A percentile compares a stretch with the other conserved stretches of the same genome.
Conservation (phyloP, 2,888 invertebrate species). For the Plebejus argus region DNA sequence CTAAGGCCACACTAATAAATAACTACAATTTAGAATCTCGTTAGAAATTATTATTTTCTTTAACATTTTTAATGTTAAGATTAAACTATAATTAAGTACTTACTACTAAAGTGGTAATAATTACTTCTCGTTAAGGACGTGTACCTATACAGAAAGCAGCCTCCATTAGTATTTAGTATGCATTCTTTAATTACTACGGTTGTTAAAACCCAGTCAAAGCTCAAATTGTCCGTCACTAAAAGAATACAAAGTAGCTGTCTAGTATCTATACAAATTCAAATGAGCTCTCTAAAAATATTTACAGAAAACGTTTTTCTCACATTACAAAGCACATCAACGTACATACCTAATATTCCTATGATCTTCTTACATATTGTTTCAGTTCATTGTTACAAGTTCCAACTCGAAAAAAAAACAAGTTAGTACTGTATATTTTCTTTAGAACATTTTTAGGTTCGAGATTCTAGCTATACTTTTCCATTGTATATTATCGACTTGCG, state of each 20-base stretch:
- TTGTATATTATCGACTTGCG: not conserved
- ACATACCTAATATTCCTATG: not conserved
- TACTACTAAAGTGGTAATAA: too few relatives aligned
- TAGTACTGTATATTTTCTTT: not conserved
- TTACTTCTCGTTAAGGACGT: not conserved
- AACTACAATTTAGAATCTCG: too few relatives aligned
- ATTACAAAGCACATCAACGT: not conserved
- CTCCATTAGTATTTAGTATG: not conserved
- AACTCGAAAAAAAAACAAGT: not conserved
- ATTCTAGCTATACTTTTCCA: not conserved
- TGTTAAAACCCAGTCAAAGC: slow-evolving; percentile 1
- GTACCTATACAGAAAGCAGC: not conserved
- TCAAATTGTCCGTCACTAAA: slow-evolving; percentile 6
- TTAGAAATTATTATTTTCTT: too few relatives aligned
- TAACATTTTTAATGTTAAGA: too few relatives aligned
- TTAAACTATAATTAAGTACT: too few relatives aligned
- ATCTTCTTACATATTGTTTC: not conserved
- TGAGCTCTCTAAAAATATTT: slow-evolving; percentile 9
- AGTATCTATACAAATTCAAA: slow-evolving; percentile 6
- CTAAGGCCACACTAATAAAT: too few relatives aligned
- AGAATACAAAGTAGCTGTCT: not conserved
- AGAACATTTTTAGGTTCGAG: not conserved
- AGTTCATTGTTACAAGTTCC: not conserved
- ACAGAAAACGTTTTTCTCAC: not conserved
- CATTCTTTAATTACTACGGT: slow-evolving; percentile 12